phyloP scores from a whole-genome alignment of 2,888 invertebrate genomes.

The Micoletzkya japonica region DNA sequence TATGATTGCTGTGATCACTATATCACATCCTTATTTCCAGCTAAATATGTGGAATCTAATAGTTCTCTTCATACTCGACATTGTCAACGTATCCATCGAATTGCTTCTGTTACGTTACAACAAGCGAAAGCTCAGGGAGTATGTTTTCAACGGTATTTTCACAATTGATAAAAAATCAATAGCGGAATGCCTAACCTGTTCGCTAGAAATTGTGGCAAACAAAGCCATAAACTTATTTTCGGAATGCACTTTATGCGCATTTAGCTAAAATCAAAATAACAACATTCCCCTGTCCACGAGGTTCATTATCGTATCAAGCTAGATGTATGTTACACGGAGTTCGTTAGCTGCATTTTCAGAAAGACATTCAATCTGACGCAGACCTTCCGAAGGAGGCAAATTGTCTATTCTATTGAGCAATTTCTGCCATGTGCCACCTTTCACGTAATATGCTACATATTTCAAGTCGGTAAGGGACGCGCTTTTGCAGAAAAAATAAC shows the following conservation, averaged over 20 bases:
- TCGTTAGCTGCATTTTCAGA: not conserved
- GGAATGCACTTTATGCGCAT: too few relatives aligned
- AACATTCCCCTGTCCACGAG: too few relatives aligned
- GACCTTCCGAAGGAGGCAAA: conserved; percentile 1
- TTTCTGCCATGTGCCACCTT: not conserved
- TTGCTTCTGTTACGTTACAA: not conserved
- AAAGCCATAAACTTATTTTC: too few relatives aligned
- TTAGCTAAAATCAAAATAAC: too few relatives aligned
- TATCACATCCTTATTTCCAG: not conserved
- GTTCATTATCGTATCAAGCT: too few relatives aligned
- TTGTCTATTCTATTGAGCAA: not conserved
- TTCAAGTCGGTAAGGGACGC: not conserved
- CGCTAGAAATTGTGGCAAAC: too few relatives aligned
- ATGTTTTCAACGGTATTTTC: not conserved
- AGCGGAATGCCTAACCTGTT: too few relatives aligned
- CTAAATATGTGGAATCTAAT: not conserved
- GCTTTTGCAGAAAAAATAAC: not conserved
- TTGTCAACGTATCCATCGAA: not conserved
- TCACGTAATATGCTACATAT: not conserved
- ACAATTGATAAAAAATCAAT: too few relatives aligned
- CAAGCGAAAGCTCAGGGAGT: not conserved
- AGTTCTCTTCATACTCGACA: not conserved
- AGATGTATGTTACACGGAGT: too few relatives aligned
- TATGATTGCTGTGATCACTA: not conserved
- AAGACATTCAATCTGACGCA: not conserved